These are phyloP conservation scores for Sarcophilus harrisii DNA, from an alignment of 2,797 vertebrate species.

Conservation along the genomic window DNA sequence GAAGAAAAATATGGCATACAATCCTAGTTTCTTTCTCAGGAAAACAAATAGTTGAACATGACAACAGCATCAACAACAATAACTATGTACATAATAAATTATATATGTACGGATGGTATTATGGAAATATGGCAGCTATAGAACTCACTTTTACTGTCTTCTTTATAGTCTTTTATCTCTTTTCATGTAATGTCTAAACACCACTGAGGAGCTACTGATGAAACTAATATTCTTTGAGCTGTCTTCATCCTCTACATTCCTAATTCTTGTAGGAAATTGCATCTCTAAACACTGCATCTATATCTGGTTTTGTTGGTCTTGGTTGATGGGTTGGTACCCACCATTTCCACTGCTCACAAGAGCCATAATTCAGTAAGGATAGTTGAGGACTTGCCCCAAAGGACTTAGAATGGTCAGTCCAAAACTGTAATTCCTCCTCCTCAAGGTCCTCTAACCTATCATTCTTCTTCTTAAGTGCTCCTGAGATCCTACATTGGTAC, in stretches of 20 bases:
- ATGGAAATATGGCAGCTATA: not conserved
- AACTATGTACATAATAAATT: not conserved
- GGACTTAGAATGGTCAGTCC: not conserved
- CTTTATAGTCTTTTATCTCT: not conserved
- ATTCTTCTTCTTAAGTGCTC: not conserved
- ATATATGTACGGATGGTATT: not conserved
- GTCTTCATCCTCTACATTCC: not conserved
- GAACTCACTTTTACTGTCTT: not conserved
- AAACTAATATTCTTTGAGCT: not conserved
- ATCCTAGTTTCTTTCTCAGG: not conserved
- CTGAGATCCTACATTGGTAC: not conserved
- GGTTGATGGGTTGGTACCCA: not conserved
- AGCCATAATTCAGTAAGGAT: not conserved
- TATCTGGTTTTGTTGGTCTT: not conserved
- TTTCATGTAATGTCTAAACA: not conserved
- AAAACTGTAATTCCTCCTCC: not conserved
- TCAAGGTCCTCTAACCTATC: not conserved
- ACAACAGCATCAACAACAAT: not conserved
- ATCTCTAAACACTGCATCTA: not conserved
- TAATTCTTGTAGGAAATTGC: not conserved
- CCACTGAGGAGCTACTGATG: too few species aligned
- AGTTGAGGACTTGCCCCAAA: not conserved
- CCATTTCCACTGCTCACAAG: not conserved
- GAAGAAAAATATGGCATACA: not conserved
- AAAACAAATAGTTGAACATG: not conserved